Evolutionary conservation across 2,888 invertebrate species (phyloP).

Genomic region (Mythimna pallens): DNA sequence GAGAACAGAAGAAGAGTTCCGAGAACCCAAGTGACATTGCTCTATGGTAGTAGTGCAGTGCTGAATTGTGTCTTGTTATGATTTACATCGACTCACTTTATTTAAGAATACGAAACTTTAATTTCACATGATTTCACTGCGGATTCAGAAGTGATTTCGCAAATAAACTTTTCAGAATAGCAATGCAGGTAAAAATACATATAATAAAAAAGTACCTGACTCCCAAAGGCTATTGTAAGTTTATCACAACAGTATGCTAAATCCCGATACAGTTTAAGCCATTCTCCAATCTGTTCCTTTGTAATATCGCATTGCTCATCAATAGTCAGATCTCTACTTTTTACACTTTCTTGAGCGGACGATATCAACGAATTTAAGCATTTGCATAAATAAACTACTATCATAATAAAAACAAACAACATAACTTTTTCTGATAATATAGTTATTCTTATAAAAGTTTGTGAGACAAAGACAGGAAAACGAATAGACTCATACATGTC

Average conservation of each 20-base stretch:
- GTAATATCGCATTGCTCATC: slow-evolving; percentile 4
- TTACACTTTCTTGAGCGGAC: not conserved
- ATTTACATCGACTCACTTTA: too few species aligned
- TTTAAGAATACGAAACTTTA: too few species aligned
- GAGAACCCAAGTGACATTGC: too few species aligned
- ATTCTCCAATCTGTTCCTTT: not conserved
- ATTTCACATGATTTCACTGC: too few species aligned
- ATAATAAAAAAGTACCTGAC: slow-evolving; percentile 2
- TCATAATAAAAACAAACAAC: not conserved
- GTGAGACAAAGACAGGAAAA: not conserved
- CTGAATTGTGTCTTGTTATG: too few species aligned
- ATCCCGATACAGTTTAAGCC: slow-evolving; percentile 13
- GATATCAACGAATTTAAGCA: not conserved
- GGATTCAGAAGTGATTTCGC: too few species aligned
- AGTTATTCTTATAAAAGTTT: slow-evolving; percentile 3
- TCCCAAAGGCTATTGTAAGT: not conserved
- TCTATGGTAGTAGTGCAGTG: too few species aligned
- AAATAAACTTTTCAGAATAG: too few species aligned
- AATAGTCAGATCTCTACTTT: not conserved
- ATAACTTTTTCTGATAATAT: not conserved
- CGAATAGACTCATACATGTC: not conserved
- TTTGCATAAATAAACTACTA: slow-evolving; percentile 8
- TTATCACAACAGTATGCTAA: slow-evolving; percentile 2
- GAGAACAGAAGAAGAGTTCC: too few species aligned
- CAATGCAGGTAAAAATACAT: not conserved